Percentiles rank a stretch among this genome's conserved stretches.
phyloP scores from a whole-genome alignment of 2,797 vertebrate genomes.

The Thripadectes ignobilis region DNA sequence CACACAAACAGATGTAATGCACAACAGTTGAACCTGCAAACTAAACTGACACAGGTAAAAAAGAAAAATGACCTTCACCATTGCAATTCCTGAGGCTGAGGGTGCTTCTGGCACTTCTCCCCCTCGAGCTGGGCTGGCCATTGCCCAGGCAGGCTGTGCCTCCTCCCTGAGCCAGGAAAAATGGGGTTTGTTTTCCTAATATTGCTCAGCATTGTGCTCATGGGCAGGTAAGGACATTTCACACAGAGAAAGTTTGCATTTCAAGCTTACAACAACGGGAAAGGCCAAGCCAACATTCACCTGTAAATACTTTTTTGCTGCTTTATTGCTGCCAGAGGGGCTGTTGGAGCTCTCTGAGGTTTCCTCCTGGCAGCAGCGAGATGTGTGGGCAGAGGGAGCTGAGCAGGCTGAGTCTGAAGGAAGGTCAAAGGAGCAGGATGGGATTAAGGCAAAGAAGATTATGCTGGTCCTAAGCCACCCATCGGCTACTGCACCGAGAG shows the following conservation, averaged over 20 bases:
- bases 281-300: background rate
- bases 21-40: background rate
- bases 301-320: background rate
- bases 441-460: constrained; percentile 29
- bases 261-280: background rate
- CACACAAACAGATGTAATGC: background rate
- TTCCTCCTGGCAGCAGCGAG: background rate
- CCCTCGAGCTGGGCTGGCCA: background rate
- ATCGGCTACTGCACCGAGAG: background rate
- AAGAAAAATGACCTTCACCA: background rate
- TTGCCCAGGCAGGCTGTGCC: background rate
- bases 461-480: background rate
- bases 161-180: background rate
- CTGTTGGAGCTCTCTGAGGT: background rate
- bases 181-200: background rate
- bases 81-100: background rate
- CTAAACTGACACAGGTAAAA: background rate
- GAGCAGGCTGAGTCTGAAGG: background rate
- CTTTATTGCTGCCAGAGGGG: background rate
- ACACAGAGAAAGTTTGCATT: background rate
- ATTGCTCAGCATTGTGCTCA: background rate
- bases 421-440: background rate
- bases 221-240: background rate
- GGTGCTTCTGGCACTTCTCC: background rate
- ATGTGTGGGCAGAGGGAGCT: background rate